phyloP scores from a whole-genome alignment of 2,113 vertebrate species.

The Recurvirostra avosetta region DNA sequence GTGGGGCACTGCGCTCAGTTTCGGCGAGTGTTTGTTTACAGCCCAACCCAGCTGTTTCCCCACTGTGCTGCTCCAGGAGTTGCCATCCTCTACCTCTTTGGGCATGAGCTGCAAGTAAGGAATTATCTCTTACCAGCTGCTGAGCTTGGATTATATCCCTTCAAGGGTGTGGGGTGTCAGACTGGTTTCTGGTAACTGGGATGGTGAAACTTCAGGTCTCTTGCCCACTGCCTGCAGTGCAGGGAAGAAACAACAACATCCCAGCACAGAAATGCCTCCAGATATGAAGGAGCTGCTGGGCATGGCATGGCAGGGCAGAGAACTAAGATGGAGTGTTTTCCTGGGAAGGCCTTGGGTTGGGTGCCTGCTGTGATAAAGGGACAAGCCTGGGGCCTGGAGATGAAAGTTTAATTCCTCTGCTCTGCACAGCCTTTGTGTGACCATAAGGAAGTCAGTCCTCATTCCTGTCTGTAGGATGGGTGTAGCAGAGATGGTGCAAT shows the following conservation, averaged over 20 bases:
- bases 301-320: background rate
- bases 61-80: background rate
- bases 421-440: background rate
- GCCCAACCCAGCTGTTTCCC: background rate
- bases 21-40: background rate
- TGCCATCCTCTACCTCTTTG: background rate
- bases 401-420: background rate
- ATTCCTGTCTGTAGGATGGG: background rate
- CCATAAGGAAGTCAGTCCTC: background rate
- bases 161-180: background rate
- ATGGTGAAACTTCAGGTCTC: background rate
- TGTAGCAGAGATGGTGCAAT: background rate
- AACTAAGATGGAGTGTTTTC: background rate
- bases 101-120: background rate
- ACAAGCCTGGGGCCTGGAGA: background rate
- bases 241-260: accelerated
- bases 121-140: background rate
- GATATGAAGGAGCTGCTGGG: background rate
- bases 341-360: background rate
- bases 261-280: background rate
- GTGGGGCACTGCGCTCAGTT: background rate
- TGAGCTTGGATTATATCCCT: background rate
- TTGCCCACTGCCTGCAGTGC: background rate
- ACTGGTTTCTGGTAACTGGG: background rate
- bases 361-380: background rate